Percentiles rank a stretch among this genome's conserved stretches.
Evolutionary conservation across 2,888 invertebrate genomes (phyloP).

Genomic region (Ferdinandea cuprea): DNA sequence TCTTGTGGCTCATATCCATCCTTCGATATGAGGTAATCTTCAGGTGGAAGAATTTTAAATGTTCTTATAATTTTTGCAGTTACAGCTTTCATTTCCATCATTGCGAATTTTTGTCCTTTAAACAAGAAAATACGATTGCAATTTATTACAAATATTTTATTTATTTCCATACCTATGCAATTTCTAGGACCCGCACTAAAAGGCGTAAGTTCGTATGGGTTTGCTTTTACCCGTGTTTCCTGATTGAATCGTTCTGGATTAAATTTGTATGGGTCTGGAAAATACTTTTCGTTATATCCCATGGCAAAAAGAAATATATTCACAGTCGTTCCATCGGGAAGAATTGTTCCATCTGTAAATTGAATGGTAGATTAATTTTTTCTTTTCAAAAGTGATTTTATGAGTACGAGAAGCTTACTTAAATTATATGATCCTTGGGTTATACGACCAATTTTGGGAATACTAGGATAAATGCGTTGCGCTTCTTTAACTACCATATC

Average conservation of each 20-base stretch:
- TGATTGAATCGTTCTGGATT: slow-evolving; percentile 84
- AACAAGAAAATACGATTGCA: slow-evolving; percentile 37
- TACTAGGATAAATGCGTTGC: slow-evolving; percentile 80
- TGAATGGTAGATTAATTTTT: neutral
- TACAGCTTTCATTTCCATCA: slow-evolving; percentile 85
- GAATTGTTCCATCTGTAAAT: slow-evolving; percentile 78
- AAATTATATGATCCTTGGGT: slow-evolving; percentile 78
- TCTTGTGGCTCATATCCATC: slow-evolving; percentile 76
- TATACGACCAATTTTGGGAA: slow-evolving; percentile 79
- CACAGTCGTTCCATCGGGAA: slow-evolving; percentile 78
- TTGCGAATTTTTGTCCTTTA: slow-evolving; percentile 83
- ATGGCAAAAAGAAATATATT: slow-evolving; percentile 77
- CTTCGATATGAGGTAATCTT: slow-evolving; percentile 77
- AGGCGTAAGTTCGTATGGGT: slow-evolving; percentile 85
- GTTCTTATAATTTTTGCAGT: slow-evolving; percentile 84
- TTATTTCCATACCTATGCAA: slow-evolving; percentile 83
- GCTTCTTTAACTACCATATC: slow-evolving; percentile 81
- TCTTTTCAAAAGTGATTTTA: neutral
- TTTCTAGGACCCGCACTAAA: slow-evolving; percentile 88
- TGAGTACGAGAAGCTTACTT: slow-evolving; percentile 78
- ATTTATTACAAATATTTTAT: no score
- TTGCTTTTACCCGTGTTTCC: slow-evolving; percentile 79
- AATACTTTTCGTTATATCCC: slow-evolving; percentile 79
- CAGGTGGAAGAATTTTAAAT: slow-evolving; percentile 82
- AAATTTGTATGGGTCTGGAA: slow-evolving; percentile 80